Evolutionary conservation across 2,797 vertebrate species (phyloP).

Genomic region (Gymnoscopelus braueri): DNA sequence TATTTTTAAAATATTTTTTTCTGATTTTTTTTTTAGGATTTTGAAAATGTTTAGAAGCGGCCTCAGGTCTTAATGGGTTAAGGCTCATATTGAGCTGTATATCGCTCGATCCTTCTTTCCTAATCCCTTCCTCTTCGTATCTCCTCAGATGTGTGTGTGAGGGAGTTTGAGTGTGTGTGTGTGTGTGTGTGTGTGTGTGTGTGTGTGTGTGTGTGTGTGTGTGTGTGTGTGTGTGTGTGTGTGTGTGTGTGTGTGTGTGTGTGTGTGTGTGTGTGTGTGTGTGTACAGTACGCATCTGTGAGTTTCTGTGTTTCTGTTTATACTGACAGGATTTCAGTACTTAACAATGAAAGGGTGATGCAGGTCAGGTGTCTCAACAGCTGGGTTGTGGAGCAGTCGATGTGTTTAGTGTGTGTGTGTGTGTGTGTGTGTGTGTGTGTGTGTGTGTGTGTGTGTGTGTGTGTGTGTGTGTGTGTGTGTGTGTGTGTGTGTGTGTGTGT

Average conservation of each 20-base stretch:
- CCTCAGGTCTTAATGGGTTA: too few relatives aligned
- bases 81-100: slow-evolving; percentile 13
- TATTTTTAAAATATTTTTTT: too few relatives aligned
- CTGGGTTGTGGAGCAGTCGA: slow-evolving; percentile 19
- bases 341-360: slow-evolving; percentile 28
- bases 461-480: too few relatives aligned
- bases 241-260: background rate
- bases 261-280: background rate
- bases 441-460: background rate
- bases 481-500: too few relatives aligned
- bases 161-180: background rate
- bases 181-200: background rate
- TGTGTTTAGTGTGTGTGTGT: background rate
- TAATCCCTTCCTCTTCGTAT: slow-evolving; percentile 8
- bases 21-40: too few relatives aligned
- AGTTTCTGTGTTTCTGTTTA: too few relatives aligned
- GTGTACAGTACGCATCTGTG: background rate
- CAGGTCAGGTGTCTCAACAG: slow-evolving; percentile 35
- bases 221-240: background rate
- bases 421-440: too few relatives aligned
- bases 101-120: slow-evolving; percentile 1
- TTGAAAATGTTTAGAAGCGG: too few relatives aligned
- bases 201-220: background rate
- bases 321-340: slow-evolving; percentile 12
- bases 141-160: background rate